These are phyloP conservation scores for Atrichornis clamosus DNA, from an alignment of 2,113 vertebrate genomes.

Conservation along the genomic window DNA sequence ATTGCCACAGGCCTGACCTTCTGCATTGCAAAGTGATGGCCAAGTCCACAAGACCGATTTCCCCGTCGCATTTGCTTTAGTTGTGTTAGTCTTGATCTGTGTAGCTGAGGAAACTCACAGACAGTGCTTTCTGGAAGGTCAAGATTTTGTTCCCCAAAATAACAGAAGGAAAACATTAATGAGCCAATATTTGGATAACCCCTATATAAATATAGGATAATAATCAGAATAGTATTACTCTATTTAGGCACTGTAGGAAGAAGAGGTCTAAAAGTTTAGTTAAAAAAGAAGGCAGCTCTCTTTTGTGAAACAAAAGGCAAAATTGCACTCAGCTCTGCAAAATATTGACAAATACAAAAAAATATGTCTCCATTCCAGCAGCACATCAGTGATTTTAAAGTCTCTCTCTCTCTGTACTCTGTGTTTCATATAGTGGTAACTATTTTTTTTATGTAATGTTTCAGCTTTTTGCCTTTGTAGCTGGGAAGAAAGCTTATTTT, in stretches of 20 bases:
- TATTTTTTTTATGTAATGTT: background rate
- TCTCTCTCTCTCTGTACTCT: background rate
- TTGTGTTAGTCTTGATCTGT: background rate
- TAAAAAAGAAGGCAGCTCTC: background rate
- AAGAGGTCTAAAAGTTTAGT: background rate
- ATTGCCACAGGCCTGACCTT: background rate
- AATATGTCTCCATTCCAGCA: background rate
- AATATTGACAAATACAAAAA: background rate
- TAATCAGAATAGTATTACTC: background rate
- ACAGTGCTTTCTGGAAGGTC: background rate
- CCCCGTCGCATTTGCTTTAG: background rate
- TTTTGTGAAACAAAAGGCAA: background rate
- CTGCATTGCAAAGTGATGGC: background rate
- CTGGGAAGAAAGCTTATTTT: conserved; percentile 8
- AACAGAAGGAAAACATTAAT: background rate
- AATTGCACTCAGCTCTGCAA: background rate
- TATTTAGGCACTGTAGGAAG: background rate
- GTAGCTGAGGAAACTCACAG: background rate
- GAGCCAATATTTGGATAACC: background rate
- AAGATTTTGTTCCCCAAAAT: background rate
- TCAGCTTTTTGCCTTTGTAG: background rate
- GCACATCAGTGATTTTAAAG: background rate
- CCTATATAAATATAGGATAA: background rate
- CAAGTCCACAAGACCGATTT: background rate
- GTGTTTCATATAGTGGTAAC: background rate